Percentiles rank a stretch among this genome's conserved stretches.
Evolutionary conservation across 2,888 invertebrate genomes (phyloP).

Genomic region (Vandiemenella viatica): DNA sequence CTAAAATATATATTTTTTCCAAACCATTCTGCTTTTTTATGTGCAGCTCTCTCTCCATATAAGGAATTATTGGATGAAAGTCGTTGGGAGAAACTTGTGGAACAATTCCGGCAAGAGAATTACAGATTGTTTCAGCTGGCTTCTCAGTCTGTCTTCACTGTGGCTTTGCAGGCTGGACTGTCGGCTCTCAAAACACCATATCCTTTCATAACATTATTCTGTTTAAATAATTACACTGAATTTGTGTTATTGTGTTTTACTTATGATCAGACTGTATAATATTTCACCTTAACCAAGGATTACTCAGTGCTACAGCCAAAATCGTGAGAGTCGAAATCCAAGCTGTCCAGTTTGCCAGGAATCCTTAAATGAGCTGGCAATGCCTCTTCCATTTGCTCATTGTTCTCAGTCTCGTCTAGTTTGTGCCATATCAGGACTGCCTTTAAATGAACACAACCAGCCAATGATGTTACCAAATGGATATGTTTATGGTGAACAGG

Average conservation of each 20-base stretch:
- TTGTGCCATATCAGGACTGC: constrained; percentile 76
- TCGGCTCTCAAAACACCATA: constrained; percentile 90
- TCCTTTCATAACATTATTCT: constrained; percentile 32
- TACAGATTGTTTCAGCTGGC: constrained; percentile 88
- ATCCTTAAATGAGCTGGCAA: constrained; percentile 73
- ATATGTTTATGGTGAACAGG: constrained; percentile 87
- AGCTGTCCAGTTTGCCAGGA: constrained; percentile 88
- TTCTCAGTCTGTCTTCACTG: constrained; percentile 79
- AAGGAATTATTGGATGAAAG: constrained; percentile 30
- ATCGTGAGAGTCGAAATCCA: constrained; percentile 50
- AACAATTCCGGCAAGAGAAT: constrained; percentile 87
- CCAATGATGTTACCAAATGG: constrained; percentile 99
- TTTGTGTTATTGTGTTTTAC: neutral
- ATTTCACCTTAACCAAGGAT: constrained; percentile 23
- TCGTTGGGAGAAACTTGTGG: constrained; percentile 72
- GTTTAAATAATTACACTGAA: neutral
- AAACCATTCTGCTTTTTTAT: neutral
- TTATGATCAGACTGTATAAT: neutral
- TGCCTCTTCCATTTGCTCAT: constrained; percentile 82
- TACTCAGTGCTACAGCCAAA: constrained; percentile 55
- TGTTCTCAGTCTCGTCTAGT: constrained; percentile 90
- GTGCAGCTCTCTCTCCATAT: constrained; percentile 26
- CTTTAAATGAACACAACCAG: constrained; percentile 93
- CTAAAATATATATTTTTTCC: neutral
- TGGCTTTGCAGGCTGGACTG: constrained; percentile 81